phyloP scores from a whole-genome alignment of 2,113 vertebrate genomes.

The Natator depressus region DNA sequence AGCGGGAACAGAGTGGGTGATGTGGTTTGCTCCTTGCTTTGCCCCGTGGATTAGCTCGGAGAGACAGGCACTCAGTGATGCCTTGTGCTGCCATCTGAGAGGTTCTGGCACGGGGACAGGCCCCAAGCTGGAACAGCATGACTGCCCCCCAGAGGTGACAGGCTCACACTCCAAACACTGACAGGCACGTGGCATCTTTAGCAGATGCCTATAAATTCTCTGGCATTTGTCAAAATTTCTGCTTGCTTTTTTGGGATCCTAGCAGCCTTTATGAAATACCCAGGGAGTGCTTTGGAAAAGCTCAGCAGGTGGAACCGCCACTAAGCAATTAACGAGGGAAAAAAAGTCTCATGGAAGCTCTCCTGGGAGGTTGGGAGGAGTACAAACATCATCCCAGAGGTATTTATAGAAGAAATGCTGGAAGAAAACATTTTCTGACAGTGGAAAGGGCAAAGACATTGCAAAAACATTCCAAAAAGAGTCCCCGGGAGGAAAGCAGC shows the following conservation, averaged over 20 bases:
- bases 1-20: not conserved
- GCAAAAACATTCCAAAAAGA: not conserved
- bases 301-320: accelerated
- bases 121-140: not conserved
- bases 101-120: not conserved
- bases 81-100: not conserved
- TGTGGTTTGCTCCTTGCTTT: not conserved
- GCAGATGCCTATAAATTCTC: not conserved
- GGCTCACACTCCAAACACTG: not conserved
- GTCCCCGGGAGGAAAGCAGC: not conserved
- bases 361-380: not conserved
- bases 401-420: not conserved
- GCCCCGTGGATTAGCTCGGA: accelerated
- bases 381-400: not conserved
- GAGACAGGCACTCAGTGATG: not conserved
- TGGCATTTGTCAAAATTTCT: not conserved
- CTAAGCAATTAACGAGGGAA: not conserved
- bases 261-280: not conserved
- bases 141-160: slow-evolving; percentile 78
- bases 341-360: not conserved
- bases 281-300: slow-evolving; percentile 28
- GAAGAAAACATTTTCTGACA: not conserved
- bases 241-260: not conserved
- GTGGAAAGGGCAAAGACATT: not conserved
- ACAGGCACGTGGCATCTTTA: not conserved